phyloP scores from a whole-genome alignment of 2,113 vertebrate genomes.

The Parus major region DNA sequence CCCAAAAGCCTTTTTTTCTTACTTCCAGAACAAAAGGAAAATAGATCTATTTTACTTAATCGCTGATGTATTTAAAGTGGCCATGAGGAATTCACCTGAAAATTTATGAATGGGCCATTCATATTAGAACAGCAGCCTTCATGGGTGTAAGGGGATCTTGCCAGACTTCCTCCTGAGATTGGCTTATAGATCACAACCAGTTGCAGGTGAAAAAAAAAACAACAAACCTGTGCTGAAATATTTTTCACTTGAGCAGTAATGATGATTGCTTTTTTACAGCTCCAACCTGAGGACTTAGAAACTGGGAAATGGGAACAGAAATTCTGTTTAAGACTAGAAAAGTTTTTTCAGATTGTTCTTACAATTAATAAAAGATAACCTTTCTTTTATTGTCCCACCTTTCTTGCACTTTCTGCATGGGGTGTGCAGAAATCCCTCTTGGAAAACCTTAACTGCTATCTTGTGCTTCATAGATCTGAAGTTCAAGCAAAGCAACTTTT shows the following conservation, averaged over 20 bases:
- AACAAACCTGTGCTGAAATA: background rate
- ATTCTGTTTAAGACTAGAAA: background rate
- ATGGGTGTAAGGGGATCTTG: background rate
- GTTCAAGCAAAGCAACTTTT: background rate
- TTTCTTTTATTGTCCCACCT: background rate
- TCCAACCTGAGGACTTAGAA: background rate
- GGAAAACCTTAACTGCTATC: background rate
- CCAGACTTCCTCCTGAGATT: background rate
- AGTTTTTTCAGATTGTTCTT: background rate
- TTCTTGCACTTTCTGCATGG: background rate
- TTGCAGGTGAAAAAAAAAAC: background rate
- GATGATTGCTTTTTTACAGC: background rate
- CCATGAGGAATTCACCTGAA: background rate
- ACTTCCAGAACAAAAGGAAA: background rate
- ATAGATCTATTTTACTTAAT: background rate
- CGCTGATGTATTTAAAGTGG: background rate
- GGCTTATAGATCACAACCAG: background rate
- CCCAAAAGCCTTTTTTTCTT: background rate
- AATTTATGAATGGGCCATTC: background rate
- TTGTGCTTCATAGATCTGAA: background rate
- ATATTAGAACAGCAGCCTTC: background rate
- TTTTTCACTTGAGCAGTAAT: background rate
- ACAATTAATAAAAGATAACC: background rate
- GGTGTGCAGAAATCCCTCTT: background rate
- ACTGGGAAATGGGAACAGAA: background rate